phyloP scores from a whole-genome alignment of 2,113 vertebrate species.

The Lipophrys pholis region DNA sequence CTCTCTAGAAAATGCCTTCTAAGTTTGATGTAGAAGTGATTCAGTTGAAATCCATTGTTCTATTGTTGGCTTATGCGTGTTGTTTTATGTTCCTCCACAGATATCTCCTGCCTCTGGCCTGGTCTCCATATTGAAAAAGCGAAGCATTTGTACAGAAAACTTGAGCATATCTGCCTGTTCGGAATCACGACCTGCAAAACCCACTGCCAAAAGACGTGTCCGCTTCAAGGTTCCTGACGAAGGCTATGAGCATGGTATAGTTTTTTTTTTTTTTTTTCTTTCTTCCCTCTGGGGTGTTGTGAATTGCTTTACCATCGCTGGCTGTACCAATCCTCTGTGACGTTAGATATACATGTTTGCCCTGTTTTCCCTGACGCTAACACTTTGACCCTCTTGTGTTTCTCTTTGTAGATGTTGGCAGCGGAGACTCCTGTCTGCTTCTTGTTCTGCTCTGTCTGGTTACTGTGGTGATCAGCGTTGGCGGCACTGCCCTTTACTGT shows the following conservation, averaged over 20 bases:
- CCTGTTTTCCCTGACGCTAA: neutral
- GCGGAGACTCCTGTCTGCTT: constrained; percentile 92
- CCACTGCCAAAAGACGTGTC: constrained; percentile 88
- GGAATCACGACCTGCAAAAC: constrained; percentile 75
- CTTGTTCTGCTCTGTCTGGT: constrained; percentile 93
- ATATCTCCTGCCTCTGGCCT: constrained; percentile 87
- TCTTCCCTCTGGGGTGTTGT: too few relatives aligned
- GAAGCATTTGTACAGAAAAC: constrained; percentile 61
- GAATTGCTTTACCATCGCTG: neutral
- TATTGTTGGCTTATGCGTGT: too few relatives aligned
- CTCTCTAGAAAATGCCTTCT: neutral
- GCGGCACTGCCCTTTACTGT: constrained; percentile 97
- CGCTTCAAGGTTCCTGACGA: constrained; percentile 93
- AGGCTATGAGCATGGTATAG: constrained; percentile 88
- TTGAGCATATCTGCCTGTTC: constrained; percentile 71
- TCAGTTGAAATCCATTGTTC: too few relatives aligned
- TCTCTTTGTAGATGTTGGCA: constrained; percentile 87
- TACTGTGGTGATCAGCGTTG: constrained; percentile 95
- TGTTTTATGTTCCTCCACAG: constrained; percentile 71
- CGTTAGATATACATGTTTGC: neutral
- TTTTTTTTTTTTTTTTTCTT: too few relatives aligned
- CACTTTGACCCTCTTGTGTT: neutral
- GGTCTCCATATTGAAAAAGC: constrained; percentile 96
- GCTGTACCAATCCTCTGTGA: neutral
- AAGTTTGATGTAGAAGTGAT: neutral